These are phyloP conservation scores for Phylloscopus trochiloides DNA, from an alignment of 2,113 vertebrate species.

Conservation along the genomic window DNA sequence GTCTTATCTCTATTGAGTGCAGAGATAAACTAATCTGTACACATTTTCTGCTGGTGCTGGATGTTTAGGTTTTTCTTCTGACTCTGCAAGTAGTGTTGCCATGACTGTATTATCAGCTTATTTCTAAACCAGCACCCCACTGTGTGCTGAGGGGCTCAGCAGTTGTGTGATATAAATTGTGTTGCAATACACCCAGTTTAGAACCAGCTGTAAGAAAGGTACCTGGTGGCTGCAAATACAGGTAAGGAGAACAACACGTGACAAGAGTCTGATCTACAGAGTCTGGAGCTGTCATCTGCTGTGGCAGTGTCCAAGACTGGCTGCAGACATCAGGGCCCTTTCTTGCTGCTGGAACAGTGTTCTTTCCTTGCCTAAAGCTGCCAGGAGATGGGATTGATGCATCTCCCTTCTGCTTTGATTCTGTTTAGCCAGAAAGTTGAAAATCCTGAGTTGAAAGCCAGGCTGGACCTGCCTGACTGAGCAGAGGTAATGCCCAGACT, in stretches of 20 bases:
- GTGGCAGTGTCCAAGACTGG: background rate
- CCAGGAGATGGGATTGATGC: background rate
- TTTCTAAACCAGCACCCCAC: background rate
- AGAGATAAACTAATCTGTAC: constrained; percentile 50
- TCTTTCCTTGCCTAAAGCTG: background rate
- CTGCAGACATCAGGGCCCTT: background rate
- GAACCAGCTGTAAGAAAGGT: background rate
- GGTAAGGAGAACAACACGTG: background rate
- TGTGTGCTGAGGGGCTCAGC: background rate
- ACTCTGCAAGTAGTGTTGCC: constrained; percentile 28
- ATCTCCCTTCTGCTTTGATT: background rate
- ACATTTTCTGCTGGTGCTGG: constrained; percentile 20
- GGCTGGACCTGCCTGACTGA: background rate
- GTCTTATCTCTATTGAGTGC: background rate
- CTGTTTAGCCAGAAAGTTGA: background rate
- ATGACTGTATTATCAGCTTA: background rate
- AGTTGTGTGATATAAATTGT: background rate
- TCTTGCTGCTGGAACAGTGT: background rate
- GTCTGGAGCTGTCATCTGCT: background rate
- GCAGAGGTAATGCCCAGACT: background rate
- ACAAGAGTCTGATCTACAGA: background rate
- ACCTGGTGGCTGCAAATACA: background rate
- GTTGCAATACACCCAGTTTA: background rate
- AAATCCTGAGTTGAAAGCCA: background rate
- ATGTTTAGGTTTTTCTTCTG: background rate